Conservation (phyloP, 2,797 vertebrate genomes). For the Lutjanus campechanus region DNA sequence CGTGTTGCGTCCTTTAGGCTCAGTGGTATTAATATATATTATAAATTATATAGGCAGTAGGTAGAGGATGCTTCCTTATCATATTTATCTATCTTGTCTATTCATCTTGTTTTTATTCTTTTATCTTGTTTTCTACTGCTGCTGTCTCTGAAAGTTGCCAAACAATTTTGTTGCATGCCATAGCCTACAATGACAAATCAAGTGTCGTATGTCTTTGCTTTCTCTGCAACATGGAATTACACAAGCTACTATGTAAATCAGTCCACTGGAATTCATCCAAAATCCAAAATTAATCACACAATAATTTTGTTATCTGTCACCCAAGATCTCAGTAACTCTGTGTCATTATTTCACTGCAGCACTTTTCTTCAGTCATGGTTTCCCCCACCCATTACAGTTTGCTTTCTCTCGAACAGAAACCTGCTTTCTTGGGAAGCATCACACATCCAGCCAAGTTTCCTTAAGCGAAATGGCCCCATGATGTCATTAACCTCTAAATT, state of each 20-base stretch:
- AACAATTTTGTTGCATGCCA: no score
- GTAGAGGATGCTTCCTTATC: no score
- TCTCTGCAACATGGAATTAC: conserved; percentile 8
- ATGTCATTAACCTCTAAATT: conserved; percentile 20
- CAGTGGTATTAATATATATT: no score
- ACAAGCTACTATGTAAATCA: conserved; percentile 7
- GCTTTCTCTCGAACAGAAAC: not conserved
- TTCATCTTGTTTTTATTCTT: no score
- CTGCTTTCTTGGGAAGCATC: conserved; percentile 12
- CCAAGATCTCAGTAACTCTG: not conserved
- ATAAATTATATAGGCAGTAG: no score
- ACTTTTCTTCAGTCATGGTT: not conserved
- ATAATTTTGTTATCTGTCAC: not conserved
- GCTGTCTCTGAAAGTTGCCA: no score
- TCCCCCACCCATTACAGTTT: not conserved
- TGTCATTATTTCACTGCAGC: not conserved
- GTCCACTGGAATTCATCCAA: not conserved
- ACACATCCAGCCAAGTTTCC: not conserved
- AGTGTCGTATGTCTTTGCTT: not conserved
- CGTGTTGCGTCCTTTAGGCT: no score
- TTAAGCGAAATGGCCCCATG: conserved; percentile 11
- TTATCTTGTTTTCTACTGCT: no score
- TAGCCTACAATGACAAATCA: no score
- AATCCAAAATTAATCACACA: not conserved
- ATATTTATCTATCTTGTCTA: no score